Evolutionary conservation across 2,888 invertebrate genomes (phyloP), one percentile per base, ranked within the genome.

Genomic region (Drosophila melanosoma): DNA sequence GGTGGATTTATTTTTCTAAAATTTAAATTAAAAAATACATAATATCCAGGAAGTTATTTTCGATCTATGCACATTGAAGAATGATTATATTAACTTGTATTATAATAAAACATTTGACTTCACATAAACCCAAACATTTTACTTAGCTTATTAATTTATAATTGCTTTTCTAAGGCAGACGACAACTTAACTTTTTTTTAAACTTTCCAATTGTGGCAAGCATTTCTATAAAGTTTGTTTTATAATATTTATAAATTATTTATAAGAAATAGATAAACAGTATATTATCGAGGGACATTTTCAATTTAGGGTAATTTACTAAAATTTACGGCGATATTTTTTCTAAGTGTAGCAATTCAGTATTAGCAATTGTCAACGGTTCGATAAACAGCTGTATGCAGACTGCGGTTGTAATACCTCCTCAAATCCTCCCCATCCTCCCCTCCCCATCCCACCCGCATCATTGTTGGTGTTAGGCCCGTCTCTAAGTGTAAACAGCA

Each of bases 381-480:
- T 69, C 69, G 65, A 26, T 51, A 59, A 60, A 72, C 72, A 82
- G 70, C 77, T 80, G 74, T 45, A 52, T 33, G 69, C 74, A 79
- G 69, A 62, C 72, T 86, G 90, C 60, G 86, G 85, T 87, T 85
- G 67, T 51, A 40, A 45, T 45, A 8, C 45, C 45, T 45, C 56
- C n/a, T n/a, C n/a, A n/a, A n/a, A n/a, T n/a, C 26, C 45, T 38
- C 17, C 29, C 17, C 29, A 5, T 7, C 3, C 12, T 17, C 12
- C 8, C 65, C 42, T 1, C 32, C 29, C 6, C 17, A 17, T 10
- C 15, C 0, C 3, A 29, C 6, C 4, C 26, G 11, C n/a, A 51
- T 3, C n/a, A 17, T 4, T 26, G n/a, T 32, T 52, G 29, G 57
- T 36, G 54, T 69, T 56, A 56, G 60, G 60, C 57, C 11, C 38